Conservation (phyloP, 1,140 invertebrate genomes). For the Drosophila simulans region DNA sequence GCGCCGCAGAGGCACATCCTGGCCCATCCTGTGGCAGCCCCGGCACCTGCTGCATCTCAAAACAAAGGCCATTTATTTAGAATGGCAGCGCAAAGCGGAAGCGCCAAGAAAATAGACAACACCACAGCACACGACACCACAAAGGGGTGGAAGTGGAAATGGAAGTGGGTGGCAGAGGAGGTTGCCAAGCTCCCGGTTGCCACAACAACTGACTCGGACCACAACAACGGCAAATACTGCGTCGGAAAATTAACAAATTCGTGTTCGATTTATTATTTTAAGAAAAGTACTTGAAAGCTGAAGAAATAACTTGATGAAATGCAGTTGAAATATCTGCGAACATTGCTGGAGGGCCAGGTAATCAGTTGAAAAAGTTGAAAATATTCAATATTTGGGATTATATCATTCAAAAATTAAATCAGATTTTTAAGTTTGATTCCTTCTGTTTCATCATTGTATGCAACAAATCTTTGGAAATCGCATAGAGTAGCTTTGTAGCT, state of each 20-base stretch:
- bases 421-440: not conserved
- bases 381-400: not conserved
- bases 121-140: conserved; percentile 26
- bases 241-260: conserved; percentile 36
- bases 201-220: conserved; percentile 57
- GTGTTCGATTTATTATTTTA: conserved; percentile 1
- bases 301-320: conserved; percentile 39
- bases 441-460: not conserved
- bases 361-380: not conserved
- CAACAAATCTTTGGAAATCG: not conserved
- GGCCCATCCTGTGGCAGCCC: conserved; percentile 68
- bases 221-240: conserved; percentile 51
- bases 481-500: no score
- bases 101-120: conserved; percentile 67
- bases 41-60: conserved; percentile 72
- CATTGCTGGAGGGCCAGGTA: conserved; percentile 81
- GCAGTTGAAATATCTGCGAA: conserved; percentile 83
- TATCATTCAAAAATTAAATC: not conserved
- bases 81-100: conserved; percentile 76
- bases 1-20: conserved; percentile 30
- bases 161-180: not conserved
- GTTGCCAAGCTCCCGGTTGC: conserved; percentile 43
- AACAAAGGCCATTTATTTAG: conserved; percentile 78
- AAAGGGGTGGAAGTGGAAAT: conserved; percentile 1
- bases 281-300: not conserved